Evolutionary conservation across 2,888 invertebrate genomes (phyloP), one percentile per base, ranked within the genome.

Genomic region (Polylopha cassiicola): DNA sequence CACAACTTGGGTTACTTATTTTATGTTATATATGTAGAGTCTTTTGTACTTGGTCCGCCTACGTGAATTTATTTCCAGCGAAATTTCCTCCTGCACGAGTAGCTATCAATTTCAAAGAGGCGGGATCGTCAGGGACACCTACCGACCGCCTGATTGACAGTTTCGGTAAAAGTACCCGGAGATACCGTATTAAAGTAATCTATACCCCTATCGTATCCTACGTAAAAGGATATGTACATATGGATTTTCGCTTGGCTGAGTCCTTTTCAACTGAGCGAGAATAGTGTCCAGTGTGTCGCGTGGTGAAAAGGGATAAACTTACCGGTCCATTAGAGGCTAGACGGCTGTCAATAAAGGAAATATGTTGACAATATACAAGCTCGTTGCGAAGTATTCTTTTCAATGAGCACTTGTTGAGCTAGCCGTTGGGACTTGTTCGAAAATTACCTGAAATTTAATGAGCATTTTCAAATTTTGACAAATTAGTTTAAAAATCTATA

Each of bases 111-210:
- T 73, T 71, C 71, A 63, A 50, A 56, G 60, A 53, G 50, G 48
- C 43, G 46, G 51, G 55, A 61, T 68, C 62, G 67, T 64, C 69
- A 65, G 65, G 71, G 66, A 61, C 67, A 69, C 65, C 49, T 22
- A 18, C n/a, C n/a, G n/a, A n/a, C n/a, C n/a, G 54, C 56, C 60
- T 76, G 76, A 78, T 75, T 73, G 77, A 76, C 75, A 69, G 66
- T 59, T 60, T 65, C 54, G 61, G 62, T 57, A 67, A 66, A 69
- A 66, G 60, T 61, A 58, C 53, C 56, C 57, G 57, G 48, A 53
- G n/a, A n/a, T n/a, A n/a, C n/a, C n/a, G n/a, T n/a, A n/a, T n/a
- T n/a, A n/a, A n/a, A n/a, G n/a, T 64, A 60, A 62, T 60, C 55
- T 57, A 60, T 48, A 42, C 48, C 47, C 47, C 44, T 54, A 47